Percentiles rank a stretch among this genome's conserved stretches.
phyloP scores from a whole-genome alignment of 1,140 invertebrate species.

The Pygmarrhopalites habei region DNA sequence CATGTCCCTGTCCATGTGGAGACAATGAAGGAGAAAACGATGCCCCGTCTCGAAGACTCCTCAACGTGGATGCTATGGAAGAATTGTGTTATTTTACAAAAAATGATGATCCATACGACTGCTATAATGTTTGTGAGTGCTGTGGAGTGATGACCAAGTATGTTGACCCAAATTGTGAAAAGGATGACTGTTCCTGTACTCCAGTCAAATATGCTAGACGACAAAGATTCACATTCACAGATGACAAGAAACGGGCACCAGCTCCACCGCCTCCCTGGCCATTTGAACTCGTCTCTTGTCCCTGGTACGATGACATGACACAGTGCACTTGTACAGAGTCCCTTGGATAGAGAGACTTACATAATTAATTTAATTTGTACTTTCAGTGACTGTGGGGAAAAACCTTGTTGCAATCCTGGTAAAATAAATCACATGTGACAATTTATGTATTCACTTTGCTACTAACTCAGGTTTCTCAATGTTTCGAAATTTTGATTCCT shows the following conservation, averaged over 20 bases:
- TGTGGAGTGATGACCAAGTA: slow-evolving; percentile 4
- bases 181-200: background rate
- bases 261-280: background rate
- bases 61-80: slow-evolving; percentile 12
- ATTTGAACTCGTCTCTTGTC: background rate
- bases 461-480: too few relatives aligned
- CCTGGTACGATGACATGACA: too few relatives aligned
- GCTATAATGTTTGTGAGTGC: slow-evolving; percentile 5
- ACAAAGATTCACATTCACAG: slow-evolving; percentile 3
- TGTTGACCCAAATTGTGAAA: background rate
- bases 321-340: too few relatives aligned
- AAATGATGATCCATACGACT: background rate
- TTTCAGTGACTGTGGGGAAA: background rate
- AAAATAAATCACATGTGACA: too few relatives aligned
- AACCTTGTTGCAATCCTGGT: background rate
- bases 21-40: background rate
- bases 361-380: background rate
- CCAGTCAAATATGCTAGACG: slow-evolving; percentile 7
- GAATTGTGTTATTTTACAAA: slow-evolving; percentile 5
- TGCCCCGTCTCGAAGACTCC: background rate
- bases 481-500: too few relatives aligned
- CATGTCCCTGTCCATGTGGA: too few relatives aligned
- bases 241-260: background rate
- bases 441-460: too few relatives aligned
- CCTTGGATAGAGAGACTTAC: background rate